Percentiles rank a stretch among this genome's conserved stretches.
Evolutionary conservation across 1,140 invertebrate genomes (phyloP).

Genomic region (Vollenhovia emeryi): DNA sequence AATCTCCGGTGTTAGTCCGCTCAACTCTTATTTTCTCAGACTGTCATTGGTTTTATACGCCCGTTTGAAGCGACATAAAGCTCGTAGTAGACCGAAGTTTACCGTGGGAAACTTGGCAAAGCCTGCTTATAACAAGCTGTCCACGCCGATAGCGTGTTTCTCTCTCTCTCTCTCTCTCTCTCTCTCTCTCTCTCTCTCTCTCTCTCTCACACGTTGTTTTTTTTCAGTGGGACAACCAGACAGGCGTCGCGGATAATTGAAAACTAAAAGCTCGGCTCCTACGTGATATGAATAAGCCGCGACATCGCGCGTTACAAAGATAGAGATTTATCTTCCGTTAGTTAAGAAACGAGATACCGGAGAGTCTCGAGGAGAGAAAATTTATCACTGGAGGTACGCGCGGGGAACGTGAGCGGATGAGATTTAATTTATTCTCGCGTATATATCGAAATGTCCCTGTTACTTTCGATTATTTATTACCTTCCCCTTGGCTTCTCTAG

Average conservation of each 20-base stretch:
- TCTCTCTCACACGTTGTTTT: neutral
- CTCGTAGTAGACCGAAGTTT: constrained; percentile 1
- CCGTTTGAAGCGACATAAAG: neutral
- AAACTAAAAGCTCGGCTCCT: constrained; percentile 16
- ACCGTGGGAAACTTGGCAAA: constrained; percentile 10
- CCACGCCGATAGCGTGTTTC: neutral
- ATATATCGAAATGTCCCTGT: neutral
- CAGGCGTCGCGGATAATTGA: constrained; percentile 31
- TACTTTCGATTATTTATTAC: constrained; percentile 8
- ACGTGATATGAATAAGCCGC: constrained; percentile 40
- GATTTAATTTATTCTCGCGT: constrained; percentile 31
- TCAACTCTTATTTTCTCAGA: neutral
- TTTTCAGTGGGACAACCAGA: neutral
- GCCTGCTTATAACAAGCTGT: neutral
- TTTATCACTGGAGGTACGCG: constrained; percentile 2
- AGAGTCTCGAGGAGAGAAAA: constrained; percentile 26
- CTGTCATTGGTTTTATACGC: neutral
- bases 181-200: too few species aligned
- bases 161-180: too few species aligned
- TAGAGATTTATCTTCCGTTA: constrained; percentile 27
- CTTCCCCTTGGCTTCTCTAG: neutral
- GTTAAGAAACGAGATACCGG: constrained; percentile 15
- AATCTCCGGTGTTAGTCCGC: neutral
- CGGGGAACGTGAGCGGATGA: neutral
- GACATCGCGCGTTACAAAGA: constrained; percentile 11